phyloP scores from a whole-genome alignment of 2,797 vertebrate genomes.

The Sandelia bainsii region DNA sequence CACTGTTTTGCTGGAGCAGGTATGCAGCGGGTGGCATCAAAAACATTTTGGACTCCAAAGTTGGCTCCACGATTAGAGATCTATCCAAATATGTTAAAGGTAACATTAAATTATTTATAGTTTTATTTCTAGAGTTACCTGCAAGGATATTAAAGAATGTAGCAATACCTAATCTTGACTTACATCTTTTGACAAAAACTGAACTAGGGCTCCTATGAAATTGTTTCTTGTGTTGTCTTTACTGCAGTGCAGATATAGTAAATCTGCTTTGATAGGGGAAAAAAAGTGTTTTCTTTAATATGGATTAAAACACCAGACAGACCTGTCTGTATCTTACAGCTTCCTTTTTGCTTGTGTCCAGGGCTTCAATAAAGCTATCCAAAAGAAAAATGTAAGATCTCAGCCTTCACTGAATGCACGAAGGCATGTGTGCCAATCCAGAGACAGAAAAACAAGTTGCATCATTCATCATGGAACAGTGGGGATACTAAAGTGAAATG shows the following conservation, averaged over 20 bases:
- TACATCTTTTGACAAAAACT: constrained; percentile 34
- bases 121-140: background rate
- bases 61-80: constrained; percentile 17
- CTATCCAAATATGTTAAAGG: constrained; percentile 9
- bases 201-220: constrained; percentile 14
- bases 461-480: constrained; percentile 36
- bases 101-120: background rate
- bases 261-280: constrained; percentile 72
- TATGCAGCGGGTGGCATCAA: constrained; percentile 52
- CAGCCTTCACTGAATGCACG: constrained; percentile 46
- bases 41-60: constrained; percentile 7
- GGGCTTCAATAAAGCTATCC: constrained; percentile 76
- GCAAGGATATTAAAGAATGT: background rate
- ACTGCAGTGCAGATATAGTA: constrained; percentile 43
- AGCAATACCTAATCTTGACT: constrained; percentile 6
- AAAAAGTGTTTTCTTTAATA: constrained; percentile 61
- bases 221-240: constrained; percentile 32
- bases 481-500: constrained; percentile 28
- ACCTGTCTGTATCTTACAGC: constrained; percentile 68
- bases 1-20: constrained; percentile 32
- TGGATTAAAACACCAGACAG: constrained; percentile 67
- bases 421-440: constrained; percentile 30
- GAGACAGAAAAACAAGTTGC: constrained; percentile 32
- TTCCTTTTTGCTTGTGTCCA: constrained; percentile 65
- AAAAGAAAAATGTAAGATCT: constrained; percentile 64